Conservation (phyloP, 2,888 invertebrate species). For the Halocaridina rubra region DNA sequence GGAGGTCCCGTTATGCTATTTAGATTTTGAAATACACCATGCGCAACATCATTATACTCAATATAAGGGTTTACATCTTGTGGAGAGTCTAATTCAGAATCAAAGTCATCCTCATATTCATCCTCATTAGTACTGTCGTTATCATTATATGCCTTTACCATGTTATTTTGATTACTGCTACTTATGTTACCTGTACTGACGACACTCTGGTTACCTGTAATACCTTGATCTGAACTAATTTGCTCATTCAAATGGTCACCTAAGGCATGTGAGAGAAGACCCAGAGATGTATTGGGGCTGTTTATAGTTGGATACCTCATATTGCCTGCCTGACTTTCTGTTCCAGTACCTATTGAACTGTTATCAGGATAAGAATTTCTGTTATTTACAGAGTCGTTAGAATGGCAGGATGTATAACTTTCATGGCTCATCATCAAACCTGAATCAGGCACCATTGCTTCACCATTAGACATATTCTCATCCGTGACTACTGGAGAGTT, state of each 20-base stretch:
- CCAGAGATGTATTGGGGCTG: slow-evolving; percentile 15
- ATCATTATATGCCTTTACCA: no score
- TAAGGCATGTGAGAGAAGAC: slow-evolving; percentile 4
- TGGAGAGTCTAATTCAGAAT: slow-evolving; percentile 33
- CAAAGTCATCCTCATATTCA: slow-evolving; percentile 42
- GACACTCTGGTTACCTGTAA: no score
- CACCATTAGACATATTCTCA: no score
- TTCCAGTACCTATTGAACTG: background rate
- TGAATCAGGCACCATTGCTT: no score
- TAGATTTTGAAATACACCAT: slow-evolving; percentile 22
- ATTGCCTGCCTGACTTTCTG: slow-evolving; percentile 10
- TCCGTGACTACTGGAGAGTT: no score
- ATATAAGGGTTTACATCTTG: slow-evolving; percentile 21
- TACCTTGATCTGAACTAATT: no score
- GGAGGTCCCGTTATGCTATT: slow-evolving; percentile 1
- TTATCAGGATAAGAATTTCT: background rate
- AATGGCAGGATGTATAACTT: no score
- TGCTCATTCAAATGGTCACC: slow-evolving; percentile 3
- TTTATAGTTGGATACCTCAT: slow-evolving; percentile 6
- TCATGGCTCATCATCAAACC: no score
- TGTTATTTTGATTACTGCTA: no score
- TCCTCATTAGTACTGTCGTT: background rate
- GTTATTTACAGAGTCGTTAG: no score
- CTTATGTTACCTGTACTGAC: no score
- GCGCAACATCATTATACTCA: slow-evolving; percentile 28